Evolutionary conservation across 2,797 vertebrate species (phyloP).

Genomic region (Menidia menidia): DNA sequence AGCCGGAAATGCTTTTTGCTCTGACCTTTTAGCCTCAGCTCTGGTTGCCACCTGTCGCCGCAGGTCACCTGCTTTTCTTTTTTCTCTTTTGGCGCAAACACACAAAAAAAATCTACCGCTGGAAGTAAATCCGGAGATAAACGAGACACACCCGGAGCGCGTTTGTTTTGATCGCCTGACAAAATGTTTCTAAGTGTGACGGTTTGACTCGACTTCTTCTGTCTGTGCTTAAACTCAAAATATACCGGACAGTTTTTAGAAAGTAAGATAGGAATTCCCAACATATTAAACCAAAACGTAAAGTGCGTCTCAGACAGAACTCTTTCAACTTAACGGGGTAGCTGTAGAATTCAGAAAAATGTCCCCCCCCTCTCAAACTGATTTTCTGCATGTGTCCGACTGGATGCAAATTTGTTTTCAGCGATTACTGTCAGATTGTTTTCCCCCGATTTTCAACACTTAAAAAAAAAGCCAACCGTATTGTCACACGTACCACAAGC

Average conservation of each 20-base stretch:
- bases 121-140: constrained; percentile 60
- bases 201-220: no score
- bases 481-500: no score
- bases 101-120: constrained; percentile 47
- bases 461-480: no score
- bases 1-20: constrained; percentile 63
- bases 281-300: background rate
- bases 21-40: constrained; percentile 74
- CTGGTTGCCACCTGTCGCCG: constrained; percentile 79
- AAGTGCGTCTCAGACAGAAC: no score
- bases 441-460: no score
- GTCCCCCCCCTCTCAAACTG: background rate
- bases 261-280: background rate
- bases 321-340: background rate
- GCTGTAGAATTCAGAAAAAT: constrained; percentile 1
- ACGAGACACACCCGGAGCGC: constrained; percentile 52
- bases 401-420: background rate
- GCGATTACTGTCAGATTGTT: background rate
- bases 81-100: constrained; percentile 9
- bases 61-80: constrained; percentile 52
- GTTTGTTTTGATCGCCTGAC: no score
- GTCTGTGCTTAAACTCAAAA: no score
- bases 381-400: background rate
- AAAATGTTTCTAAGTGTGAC: no score
- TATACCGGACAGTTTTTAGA: background rate